Evolutionary conservation across 2,888 invertebrate species (phyloP), one percentile per base, ranked within the genome.

Genomic region (Malachius bipustulatus): DNA sequence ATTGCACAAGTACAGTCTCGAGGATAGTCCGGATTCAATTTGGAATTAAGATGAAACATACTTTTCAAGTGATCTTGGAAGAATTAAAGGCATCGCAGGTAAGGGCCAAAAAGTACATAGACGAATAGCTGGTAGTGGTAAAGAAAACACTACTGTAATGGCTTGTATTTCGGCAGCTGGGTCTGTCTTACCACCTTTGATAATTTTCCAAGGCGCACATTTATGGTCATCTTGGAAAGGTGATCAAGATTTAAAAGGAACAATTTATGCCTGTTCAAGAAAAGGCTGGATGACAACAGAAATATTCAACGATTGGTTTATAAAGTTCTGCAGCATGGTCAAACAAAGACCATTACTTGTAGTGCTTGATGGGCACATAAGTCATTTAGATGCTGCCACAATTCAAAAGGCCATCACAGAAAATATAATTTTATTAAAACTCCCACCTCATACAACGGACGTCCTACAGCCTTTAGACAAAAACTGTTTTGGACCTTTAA

Each of bases 221-320:
- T 14, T 42, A 9, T 40, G 40, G 40, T 27, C 26, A n/a, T 64
- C 42, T 3, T 45, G 45, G 45, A 45, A 40, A 33, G 42, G 38
- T 28, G 27, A 4, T 8, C 38, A 45, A 19, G 43, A 46, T 29
- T 33, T 43, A 32, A 14, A 30, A 33, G 34, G 19, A 33, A 46
- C 39, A 3, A 36, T 30, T 13, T 44, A 44, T 32, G 46, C 38
- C 10, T 26, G 29, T 16, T 45, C 42, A 26, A 42, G 40, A 2
- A 47, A 42, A 36, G 43, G 41, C 11, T 46, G 42, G 40, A 45
- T 44, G 41, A 44, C 41, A 32, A 40, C 41, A 26, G 28, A 16
- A 14, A 33, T 47, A 16, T 47, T 47, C 26, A 36, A 41, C 26
- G 26, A 27, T 14, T 45, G 45, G 41, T 47, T 45, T 33, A 10